Evolutionary conservation across 2,888 invertebrate species (phyloP), one percentile per base, ranked within the genome.

Genomic region (Andrena fulva): DNA sequence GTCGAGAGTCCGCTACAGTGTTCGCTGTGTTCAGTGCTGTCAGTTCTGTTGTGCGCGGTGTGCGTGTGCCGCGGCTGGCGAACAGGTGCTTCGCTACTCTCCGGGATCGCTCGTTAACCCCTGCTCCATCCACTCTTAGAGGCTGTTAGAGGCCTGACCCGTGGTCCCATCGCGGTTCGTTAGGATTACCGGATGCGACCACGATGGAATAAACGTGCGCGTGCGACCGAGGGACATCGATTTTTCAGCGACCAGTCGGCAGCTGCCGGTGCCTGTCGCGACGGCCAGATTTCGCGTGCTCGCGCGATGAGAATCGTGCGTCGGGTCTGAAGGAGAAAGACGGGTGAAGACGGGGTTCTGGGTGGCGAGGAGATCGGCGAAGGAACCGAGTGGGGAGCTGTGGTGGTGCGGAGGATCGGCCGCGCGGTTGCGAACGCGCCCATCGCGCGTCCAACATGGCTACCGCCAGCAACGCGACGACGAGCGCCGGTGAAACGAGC

Each of bases 371-470:
- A 27, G 52, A 20, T 62, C 63, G 66, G 56, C 24, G 70, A 59
- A 35, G 20, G 29, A 59, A 60, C 35, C 52, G 71, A 16, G 16
- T 12, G 67, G 54, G 12, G 68, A 48, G 42, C 10, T 27, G 27
- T 0, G 2, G 54, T 59, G 54, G 75, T 27, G 75, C 24, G 67
- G 56, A 78, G 56, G n/a, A 54, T 72, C 79, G 67, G 72, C 69
- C 78, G 74, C 79, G 80, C 78, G 69, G 63, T 85, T 77, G 82
- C 76, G 80, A 86, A 86, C 84, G 86, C 86, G 77, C 86, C 82
- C 81, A 83, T 85, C 85, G 86, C 82, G 87, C 87, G 87, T 85
- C 83, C 88, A 91, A 91, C 84, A 92, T 92, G 92, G 91, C 91
- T 85, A 91, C 91, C 87, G 77, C 87, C 85, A 88, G 85, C 85